phyloP scores from a whole-genome alignment of 1,140 invertebrate genomes.

The Phymastichus coffea region DNA sequence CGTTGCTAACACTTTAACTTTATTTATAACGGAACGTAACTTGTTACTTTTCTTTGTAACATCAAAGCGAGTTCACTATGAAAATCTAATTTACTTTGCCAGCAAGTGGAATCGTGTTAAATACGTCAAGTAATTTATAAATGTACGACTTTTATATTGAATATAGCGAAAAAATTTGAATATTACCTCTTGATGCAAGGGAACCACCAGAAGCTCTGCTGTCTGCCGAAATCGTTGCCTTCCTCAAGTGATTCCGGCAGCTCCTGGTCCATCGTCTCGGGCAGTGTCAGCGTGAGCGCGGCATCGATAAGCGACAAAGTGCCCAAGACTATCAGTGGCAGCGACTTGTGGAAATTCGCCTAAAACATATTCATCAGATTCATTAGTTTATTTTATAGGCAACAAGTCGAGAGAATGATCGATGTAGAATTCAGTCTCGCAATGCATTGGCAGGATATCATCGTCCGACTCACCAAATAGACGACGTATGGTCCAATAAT shows the following conservation, averaged over 20 bases:
- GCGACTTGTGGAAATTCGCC: conserved; percentile 64
- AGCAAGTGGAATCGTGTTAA: not conserved
- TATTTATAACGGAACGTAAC: too few species aligned
- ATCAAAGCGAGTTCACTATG: too few species aligned
- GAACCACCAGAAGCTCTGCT: conserved; percentile 77
- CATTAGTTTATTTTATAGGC: too few species aligned
- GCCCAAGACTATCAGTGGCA: conserved; percentile 75
- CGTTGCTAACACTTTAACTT: too few species aligned
- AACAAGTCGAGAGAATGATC: too few species aligned
- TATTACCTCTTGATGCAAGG: conserved; percentile 69
- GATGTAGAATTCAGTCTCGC: too few species aligned
- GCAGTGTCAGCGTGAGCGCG: conserved; percentile 70
- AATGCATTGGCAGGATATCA: not conserved
- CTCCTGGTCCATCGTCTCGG: conserved; percentile 81
- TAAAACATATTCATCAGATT: too few species aligned
- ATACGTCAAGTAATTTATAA: not conserved
- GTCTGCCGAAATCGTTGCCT: conserved; percentile 79
- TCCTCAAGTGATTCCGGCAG: conserved; percentile 80
- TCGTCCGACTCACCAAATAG: conserved; percentile 63
- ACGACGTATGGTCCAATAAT: conserved; percentile 81
- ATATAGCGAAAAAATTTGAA: not conserved
- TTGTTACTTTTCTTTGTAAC: too few species aligned
- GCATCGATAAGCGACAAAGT: conserved; percentile 71
- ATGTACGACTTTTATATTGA: not conserved
- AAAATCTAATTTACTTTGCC: too few species aligned